Evolutionary conservation across 37 sponge, comb jelly and placozoan species (phyloP).

Genomic region (Corticium candelabrum): DNA sequence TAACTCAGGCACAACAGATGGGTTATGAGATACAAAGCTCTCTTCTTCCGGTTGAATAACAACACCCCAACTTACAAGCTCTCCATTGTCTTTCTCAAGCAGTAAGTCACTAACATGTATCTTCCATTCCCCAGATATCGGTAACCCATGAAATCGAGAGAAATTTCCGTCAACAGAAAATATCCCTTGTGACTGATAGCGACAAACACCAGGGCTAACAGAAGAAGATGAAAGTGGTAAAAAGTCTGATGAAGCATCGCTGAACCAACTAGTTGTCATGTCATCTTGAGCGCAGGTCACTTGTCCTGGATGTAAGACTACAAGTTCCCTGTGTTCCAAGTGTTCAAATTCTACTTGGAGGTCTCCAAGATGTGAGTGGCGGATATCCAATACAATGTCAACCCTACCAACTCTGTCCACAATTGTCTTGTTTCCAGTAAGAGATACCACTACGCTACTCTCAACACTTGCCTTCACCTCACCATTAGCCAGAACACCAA

Average conservation of each 20-base stretch:
- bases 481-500: conserved; percentile 34
- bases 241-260: conserved; percentile 25
- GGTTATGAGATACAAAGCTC: conserved; percentile 37
- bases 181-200: conserved; percentile 55
- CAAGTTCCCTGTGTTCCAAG: conserved; percentile 24
- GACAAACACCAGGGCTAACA: conserved; percentile 67
- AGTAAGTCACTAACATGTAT: conserved; percentile 60
- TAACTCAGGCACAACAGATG: conserved; percentile 61
- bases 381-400: conserved; percentile 61
- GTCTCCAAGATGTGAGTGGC: conserved; percentile 86
- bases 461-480: neutral
- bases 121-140: conserved; percentile 60
- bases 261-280: conserved; percentile 49
- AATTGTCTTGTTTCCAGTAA: conserved; percentile 39
- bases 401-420: conserved; percentile 53
- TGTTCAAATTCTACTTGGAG: conserved; percentile 71
- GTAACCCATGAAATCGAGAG: conserved; percentile 30
- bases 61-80: conserved; percentile 56
- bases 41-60: conserved; percentile 66
- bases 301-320: conserved; percentile 69
- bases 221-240: conserved; percentile 36
- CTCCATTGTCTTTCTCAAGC: conserved; percentile 55
- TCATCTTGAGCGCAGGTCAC: conserved; percentile 44
- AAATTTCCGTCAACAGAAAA: conserved; percentile 54
- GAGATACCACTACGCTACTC: conserved; percentile 11